Percentiles rank a stretch among this genome's conserved stretches.
phyloP scores from a whole-genome alignment of 2,888 invertebrate species.

The Schrankia costaestrigalis region DNA sequence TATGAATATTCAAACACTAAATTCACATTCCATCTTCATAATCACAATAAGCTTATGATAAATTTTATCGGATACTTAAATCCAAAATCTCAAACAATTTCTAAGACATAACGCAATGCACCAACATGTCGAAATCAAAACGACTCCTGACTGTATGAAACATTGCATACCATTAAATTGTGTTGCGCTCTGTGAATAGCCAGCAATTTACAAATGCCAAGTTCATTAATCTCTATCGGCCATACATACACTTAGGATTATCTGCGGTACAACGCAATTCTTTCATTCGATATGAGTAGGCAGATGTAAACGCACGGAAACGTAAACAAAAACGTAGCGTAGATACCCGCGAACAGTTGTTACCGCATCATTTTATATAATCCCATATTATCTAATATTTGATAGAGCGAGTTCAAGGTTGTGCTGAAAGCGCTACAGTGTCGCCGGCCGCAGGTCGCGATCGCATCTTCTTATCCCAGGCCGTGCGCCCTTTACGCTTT shows the following conservation, averaged over 20 bases:
- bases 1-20: slow-evolving; percentile 55
- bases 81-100: no score
- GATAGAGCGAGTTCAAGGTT: slow-evolving; percentile 73
- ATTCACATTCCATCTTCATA: no score
- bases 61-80: no score
- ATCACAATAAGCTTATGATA: no score
- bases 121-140: no score
- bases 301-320: slow-evolving; percentile 29
- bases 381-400: slow-evolving; percentile 63
- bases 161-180: slow-evolving; percentile 9
- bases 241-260: slow-evolving; percentile 8
- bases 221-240: slow-evolving; percentile 27
- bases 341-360: slow-evolving; percentile 26
- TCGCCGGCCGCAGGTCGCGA: slow-evolving; percentile 19
- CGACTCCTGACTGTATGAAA: slow-evolving; percentile 9
- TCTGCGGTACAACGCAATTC: slow-evolving; percentile 9
- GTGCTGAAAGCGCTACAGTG: slow-evolving; percentile 49
- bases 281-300: slow-evolving; percentile 18
- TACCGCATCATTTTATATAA: slow-evolving; percentile 50
- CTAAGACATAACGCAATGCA: no score
- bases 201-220: slow-evolving; percentile 29
- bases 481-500: slow-evolving; percentile 67
- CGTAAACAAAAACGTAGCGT: slow-evolving; percentile 28
- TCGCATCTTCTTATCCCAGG: slow-evolving; percentile 41
- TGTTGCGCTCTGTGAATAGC: slow-evolving; percentile 23